Conservation (phyloP, 2,797 vertebrate genomes). For the Galago senegalensis region DNA sequence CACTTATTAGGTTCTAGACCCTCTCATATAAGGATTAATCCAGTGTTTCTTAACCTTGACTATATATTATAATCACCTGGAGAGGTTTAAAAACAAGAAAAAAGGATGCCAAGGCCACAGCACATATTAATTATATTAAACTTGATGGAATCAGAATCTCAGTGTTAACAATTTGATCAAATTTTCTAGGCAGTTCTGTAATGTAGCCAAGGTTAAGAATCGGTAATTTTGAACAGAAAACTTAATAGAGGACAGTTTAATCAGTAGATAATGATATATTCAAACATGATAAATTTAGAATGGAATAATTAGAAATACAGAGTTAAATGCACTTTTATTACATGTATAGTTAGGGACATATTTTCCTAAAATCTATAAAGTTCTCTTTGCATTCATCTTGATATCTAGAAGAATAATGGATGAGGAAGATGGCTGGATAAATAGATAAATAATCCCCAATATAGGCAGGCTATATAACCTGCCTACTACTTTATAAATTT, state of each 20-base stretch:
- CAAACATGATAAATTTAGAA: background rate
- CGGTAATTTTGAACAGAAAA: slow-evolving; percentile 45
- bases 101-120: background rate
- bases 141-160: background rate
- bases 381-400: background rate
- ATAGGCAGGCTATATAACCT: background rate
- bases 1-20: background rate
- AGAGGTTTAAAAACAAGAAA: background rate
- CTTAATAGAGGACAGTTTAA: background rate
- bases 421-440: background rate
- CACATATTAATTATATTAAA: background rate
- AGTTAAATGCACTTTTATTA: slow-evolving; percentile 17
- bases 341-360: background rate
- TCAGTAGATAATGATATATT: background rate
- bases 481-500: background rate
- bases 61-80: background rate
- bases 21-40: background rate
- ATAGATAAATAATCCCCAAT: background rate
- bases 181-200: background rate
- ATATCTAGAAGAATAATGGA: background rate
- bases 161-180: background rate
- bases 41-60: background rate
- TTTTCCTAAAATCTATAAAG: background rate
- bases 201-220: background rate
- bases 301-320: background rate